phyloP scores from a whole-genome alignment of 2,888 invertebrate species.

The Cephus runcator region DNA sequence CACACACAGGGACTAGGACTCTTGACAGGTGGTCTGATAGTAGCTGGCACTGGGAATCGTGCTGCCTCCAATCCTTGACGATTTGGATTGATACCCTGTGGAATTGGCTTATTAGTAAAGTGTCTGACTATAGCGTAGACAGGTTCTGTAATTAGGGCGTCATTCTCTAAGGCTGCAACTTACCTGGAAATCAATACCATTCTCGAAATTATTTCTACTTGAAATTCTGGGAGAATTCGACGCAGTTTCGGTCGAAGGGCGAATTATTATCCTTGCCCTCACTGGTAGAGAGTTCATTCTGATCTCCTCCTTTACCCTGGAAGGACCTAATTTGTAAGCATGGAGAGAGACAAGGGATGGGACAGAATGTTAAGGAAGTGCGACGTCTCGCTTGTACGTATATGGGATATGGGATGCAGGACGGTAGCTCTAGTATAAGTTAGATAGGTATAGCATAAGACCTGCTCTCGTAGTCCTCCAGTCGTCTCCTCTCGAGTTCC shows the following conservation, averaged over 20 bases:
- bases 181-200: conserved; percentile 47
- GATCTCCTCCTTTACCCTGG: conserved; percentile 36
- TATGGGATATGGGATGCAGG: no score
- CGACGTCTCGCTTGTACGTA: no score
- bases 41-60: conserved; percentile 63
- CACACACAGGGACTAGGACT: conserved; percentile 75
- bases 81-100: conserved; percentile 48
- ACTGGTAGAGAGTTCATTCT: conserved; percentile 49
- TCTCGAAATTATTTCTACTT: conserved; percentile 28
- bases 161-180: conserved; percentile 20
- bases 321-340: no score
- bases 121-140: no score
- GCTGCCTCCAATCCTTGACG: conserved; percentile 37
- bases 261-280: conserved; percentile 48
- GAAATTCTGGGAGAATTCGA: not conserved
- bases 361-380: no score
- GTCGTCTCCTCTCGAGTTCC: conserved; percentile 19
- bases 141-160: no score
- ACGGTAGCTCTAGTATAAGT: no score
- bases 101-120: not conserved
- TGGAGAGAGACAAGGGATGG: no score
- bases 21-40: conserved; percentile 59
- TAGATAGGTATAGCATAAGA: no score
- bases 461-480: no score
- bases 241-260: not conserved